Percentiles rank a stretch among this genome's conserved stretches.
These are phyloP conservation scores for Anastrepha obliqua DNA, from an alignment of 1,140 invertebrate species.

Conservation along the genomic window DNA sequence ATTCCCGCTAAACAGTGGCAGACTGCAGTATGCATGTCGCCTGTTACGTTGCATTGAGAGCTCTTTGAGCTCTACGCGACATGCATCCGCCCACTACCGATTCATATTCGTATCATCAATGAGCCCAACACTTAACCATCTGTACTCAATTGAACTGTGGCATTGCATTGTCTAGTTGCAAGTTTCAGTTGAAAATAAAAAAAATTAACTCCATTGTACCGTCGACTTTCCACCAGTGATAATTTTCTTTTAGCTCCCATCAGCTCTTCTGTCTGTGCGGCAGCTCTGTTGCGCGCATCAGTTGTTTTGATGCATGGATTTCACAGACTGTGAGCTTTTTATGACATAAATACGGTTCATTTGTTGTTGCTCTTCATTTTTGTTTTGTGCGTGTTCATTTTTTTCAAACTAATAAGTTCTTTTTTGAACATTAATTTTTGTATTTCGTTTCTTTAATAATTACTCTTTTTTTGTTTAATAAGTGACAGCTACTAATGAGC, in stretches of 20 bases:
- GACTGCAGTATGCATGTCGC: background rate
- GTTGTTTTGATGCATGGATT: conserved; percentile 58
- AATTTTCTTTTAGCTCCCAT: background rate
- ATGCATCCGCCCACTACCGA: background rate
- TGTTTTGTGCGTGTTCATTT: background rate
- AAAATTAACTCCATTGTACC: background rate
- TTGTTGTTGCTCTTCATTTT: background rate
- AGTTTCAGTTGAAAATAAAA: background rate
- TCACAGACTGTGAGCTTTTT: conserved; percentile 27
- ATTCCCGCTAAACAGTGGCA: background rate
- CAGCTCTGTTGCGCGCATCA: conserved; percentile 55
- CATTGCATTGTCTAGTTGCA: background rate
- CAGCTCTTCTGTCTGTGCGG: background rate
- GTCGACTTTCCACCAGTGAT: background rate
- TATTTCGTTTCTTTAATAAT: background rate
- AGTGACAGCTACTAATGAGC: conserved; percentile 44
- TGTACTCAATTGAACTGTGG: conserved; percentile 4
- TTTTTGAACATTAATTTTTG: background rate
- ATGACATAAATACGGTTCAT: conserved; percentile 32
- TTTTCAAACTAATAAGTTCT: background rate
- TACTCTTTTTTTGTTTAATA: background rate
- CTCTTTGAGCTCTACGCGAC: background rate
- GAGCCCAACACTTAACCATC: background rate
- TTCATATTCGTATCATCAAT: conserved; percentile 1
- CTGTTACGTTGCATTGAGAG: background rate